Evolutionary conservation across 2,113 vertebrate genomes (phyloP).

Genomic region (Prinia subflava): DNA sequence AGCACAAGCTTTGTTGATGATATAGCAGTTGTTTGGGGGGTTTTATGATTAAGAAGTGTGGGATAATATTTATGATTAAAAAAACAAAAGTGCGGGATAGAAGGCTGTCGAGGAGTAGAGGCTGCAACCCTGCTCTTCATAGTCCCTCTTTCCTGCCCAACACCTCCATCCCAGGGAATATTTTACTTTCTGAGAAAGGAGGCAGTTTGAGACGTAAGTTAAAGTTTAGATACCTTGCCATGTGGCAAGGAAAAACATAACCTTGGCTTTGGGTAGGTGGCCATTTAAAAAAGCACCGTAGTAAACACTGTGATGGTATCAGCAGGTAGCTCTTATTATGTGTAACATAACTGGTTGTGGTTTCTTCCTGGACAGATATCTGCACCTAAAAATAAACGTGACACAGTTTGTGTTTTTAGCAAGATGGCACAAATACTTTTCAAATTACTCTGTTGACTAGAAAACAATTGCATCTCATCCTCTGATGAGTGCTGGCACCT

Average conservation of each 20-base stretch:
- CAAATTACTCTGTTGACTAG: constrained; percentile 38
- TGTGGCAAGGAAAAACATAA: background rate
- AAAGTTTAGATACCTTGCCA: background rate
- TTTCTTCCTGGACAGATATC: background rate
- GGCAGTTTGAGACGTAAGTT: background rate
- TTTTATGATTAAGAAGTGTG: background rate
- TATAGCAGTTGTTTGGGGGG: background rate
- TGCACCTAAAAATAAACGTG: constrained; percentile 23
- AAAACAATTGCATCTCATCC: constrained; percentile 21
- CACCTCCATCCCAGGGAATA: background rate
- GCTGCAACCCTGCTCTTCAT: background rate
- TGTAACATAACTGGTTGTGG: background rate
- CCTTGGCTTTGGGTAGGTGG: background rate
- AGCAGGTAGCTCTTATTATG: constrained; percentile 1
- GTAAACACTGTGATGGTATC: background rate
- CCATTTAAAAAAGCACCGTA: background rate
- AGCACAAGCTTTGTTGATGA: background rate
- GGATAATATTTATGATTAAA: too few species aligned
- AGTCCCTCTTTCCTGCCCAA: background rate
- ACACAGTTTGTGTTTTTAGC: constrained; percentile 39
- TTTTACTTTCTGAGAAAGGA: background rate
- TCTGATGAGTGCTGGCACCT: constrained; percentile 14
- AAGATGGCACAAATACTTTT: constrained; percentile 49
- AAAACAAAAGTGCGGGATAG: accelerated
- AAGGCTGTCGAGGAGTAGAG: background rate